These are phyloP conservation scores for Hormaphis cornu DNA, from an alignment of 1,140 invertebrate species.

Conservation along the genomic window DNA sequence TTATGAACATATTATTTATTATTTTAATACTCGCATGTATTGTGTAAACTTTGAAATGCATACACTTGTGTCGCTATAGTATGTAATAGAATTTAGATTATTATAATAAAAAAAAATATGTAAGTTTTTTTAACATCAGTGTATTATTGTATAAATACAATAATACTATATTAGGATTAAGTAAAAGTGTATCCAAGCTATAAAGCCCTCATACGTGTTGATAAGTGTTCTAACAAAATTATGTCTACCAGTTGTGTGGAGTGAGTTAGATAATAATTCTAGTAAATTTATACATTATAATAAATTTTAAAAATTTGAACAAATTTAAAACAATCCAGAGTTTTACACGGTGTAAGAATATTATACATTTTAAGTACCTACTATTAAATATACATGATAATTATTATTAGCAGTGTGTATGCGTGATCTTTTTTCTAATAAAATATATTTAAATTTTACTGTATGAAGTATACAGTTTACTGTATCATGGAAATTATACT, in stretches of 20 bases:
- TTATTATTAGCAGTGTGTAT: conserved; percentile 3
- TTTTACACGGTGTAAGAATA: conserved; percentile 11
- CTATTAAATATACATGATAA: too few species aligned
- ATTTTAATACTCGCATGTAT: neutral
- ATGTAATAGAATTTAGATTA: neutral
- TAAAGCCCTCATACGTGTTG: neutral
- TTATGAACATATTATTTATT: too few species aligned
- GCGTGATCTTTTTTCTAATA: neutral
- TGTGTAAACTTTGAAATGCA: too few species aligned
- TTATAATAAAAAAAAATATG: neutral
- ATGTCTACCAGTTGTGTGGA: neutral
- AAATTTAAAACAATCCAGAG: conserved; percentile 18
- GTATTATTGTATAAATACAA: neutral
- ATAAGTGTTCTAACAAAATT: neutral
- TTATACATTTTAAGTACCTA: conserved; percentile 2
- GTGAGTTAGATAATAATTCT: too few species aligned
- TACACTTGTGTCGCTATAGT: neutral
- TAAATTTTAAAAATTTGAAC: neutral
- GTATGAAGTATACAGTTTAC: neutral
- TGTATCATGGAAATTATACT: neutral
- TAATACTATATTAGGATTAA: too few species aligned
- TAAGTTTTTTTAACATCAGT: neutral
- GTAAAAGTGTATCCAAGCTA: neutral
- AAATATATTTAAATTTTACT: neutral
- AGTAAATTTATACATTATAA: neutral